Evolutionary conservation across 2,888 invertebrate species (phyloP), one percentile per base, ranked within the genome.

Genomic region (Drosophila lutescens): DNA sequence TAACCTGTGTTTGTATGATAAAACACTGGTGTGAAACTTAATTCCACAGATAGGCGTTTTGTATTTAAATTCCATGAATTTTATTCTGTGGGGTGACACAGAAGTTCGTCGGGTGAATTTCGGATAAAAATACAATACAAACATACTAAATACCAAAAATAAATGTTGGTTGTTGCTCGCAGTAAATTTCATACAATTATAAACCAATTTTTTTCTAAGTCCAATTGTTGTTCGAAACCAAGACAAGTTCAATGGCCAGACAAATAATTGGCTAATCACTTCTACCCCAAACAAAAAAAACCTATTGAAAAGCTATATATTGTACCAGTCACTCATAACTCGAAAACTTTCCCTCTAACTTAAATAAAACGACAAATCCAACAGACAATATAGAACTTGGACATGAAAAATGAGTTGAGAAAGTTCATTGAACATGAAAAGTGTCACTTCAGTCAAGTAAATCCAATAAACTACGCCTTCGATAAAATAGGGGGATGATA

Each of bases 381-480:
- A 34, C 40, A 7, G 23, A 7, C 23, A 54, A 43, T 13, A 30
- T 10, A 43, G 57, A 26, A 46, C 56, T 15, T 8, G 32, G 7
- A 20, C 50, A 56, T 34, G 44, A 55, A 34, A 66, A 66, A 69
- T 70, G 70, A 69, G 40, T 46, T 47, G 44, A 17, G 36, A 46
- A 63, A 62, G 84, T 75, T 88, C 88, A 78, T 20, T 58, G 71
- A 15, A 83, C 84, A 73, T n/a, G 56, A 55, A 72, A 66, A 60
- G 43, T 76, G 76, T 78, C 77, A 79, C 54, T 55, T 65, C 38
- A 51, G 56, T 49, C 32, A 40, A 55, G 51, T 38, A 78, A 74
- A 43, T 51, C 68, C 72, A 72, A 84, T 78, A 86, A 84, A 70
- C 66, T 78, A 74, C 87, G 76, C 67, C 78, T n/a, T 23, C 17